Evolutionary conservation across 30 jellyfish, hydroid and myxozoan species (phyloP), one percentile per base, ranked within the genome.

Genomic region (Turritopsis rubra): DNA sequence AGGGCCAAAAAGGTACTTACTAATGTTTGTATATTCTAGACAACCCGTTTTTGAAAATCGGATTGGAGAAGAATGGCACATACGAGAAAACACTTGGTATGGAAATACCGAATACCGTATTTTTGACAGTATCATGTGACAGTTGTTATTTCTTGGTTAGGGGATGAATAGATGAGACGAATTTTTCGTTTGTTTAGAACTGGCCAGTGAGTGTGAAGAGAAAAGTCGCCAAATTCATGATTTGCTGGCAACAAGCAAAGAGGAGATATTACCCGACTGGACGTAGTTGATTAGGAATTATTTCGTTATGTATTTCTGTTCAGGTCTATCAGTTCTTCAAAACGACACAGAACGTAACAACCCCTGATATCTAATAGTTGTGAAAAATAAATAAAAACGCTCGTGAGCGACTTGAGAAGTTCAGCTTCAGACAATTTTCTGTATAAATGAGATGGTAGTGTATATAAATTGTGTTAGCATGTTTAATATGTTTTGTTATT

Each of bases 51-150:
- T 16, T 68, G 28, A 23, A 27, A n/a, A 23, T 68, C 30, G 77
- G 77, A 68, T 68, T 68, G 9, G 77, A 19, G 30, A 23, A 27
- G 30, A 68, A 68, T 22, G 8, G 0, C 77, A 27, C 77, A 27
- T 68, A 68, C 77, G 77, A 68, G 30, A 68, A 68, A 68, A 22
- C 77, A 7, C 31, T n/a, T 9, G 77, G 77, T 68, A 68, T 13
- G 60, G 13, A 41, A 41, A 41, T n/a, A n/a, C n/a, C n/a, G n/a
- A n/a, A n/a, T n/a, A n/a, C n/a, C n/a, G n/a, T n/a, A 41, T 41
- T 41, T 41, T 41, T 41, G 60, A 41, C 60, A n/a, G n/a, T n/a
- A n/a, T n/a, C n/a, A n/a, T n/a, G n/a, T n/a, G n/a, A n/a, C n/a
- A n/a, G n/a, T n/a, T n/a, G n/a, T n/a, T n/a, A n/a, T n/a, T n/a